Evolutionary conservation across 2,888 invertebrate genomes (phyloP), one percentile per base, ranked within the genome.

Genomic region (Halocaridina rubra): DNA sequence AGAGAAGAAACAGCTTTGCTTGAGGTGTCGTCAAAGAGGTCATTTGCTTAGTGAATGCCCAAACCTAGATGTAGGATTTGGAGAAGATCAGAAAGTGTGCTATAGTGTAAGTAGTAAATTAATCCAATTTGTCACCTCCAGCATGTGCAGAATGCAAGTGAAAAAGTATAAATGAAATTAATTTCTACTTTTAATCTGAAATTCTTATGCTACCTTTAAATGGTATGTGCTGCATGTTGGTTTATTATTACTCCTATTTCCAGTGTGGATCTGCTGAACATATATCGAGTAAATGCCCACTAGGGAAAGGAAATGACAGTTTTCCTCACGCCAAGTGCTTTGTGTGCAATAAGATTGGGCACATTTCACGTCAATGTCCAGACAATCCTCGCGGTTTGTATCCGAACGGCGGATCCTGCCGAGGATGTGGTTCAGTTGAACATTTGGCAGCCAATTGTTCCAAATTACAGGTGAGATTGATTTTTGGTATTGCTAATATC

Each of bases 191-290:
- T n/a, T n/a, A n/a, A n/a, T n/a, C n/a, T n/a, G n/a, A n/a, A n/a
- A n/a, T n/a, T n/a, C n/a, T n/a, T n/a, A n/a, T n/a, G n/a, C n/a
- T n/a, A n/a, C n/a, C n/a, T n/a, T n/a, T n/a, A n/a, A n/a, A n/a
- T n/a, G n/a, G n/a, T n/a, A n/a, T n/a, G n/a, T n/a, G n/a, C n/a
- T n/a, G n/a, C n/a, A n/a, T n/a, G n/a, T n/a, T n/a, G n/a, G n/a
- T n/a, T n/a, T n/a, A 61, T 39, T 67, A 74, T 13, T 80, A 19
- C 3, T 67, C 3, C 30, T 16, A 72, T 97, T 97, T 90, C 90
- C 96, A 96, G 91, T 97, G 97, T 91, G 97, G 97, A 0, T 96
- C 96, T 0, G 95, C 95, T 3, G 97, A 97, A 90, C 97, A 97
- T 90, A 94, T 93, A 13, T 94, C 95, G 89, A 88, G 89, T 33